Percentiles rank a stretch among this genome's conserved stretches.
Evolutionary conservation across 2,888 invertebrate species (phyloP).

Genomic region (Stenodema calcarata): DNA sequence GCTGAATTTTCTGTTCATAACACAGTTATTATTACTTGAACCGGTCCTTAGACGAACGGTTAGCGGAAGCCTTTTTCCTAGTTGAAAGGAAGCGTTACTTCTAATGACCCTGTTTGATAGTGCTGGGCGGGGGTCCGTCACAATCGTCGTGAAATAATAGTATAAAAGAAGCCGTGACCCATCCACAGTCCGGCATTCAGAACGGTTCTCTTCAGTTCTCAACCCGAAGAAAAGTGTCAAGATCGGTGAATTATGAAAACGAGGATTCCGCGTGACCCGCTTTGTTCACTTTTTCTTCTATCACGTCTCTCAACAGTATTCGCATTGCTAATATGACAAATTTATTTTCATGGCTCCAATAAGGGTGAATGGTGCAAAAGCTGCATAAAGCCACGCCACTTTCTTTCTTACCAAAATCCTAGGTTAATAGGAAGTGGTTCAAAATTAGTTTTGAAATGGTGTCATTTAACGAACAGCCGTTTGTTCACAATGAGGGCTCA

Average conservation of each 20-base stretch:
- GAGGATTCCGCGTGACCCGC: not conserved
- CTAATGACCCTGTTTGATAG: not conserved
- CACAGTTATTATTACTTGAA: not conserved
- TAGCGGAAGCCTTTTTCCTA: not conserved
- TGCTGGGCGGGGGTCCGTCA: not conserved
- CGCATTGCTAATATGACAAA: too few species aligned
- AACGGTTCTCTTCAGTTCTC: not conserved
- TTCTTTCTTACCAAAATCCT: too few species aligned
- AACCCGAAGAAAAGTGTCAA: not conserved
- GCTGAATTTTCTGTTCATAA: not conserved
- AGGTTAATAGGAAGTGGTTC: too few species aligned
- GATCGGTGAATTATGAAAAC: not conserved
- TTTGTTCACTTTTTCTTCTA: not conserved
- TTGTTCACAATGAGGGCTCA: too few species aligned
- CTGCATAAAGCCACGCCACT: too few species aligned
- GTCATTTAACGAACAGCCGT: too few species aligned
- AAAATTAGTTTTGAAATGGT: too few species aligned
- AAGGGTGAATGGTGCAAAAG: too few species aligned
- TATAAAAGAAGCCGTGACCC: slow-evolving; percentile 7
- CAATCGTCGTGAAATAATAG: not conserved
- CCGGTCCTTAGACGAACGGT: not conserved
- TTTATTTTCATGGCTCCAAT: too few species aligned
- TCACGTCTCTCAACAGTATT: not conserved
- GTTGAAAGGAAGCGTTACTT: slow-evolving; percentile 1
- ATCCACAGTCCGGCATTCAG: not conserved